A percentile compares a stretch with the other conserved stretches of the same genome.
These are phyloP conservation scores for Betta splendens DNA, from an alignment of 2,797 vertebrate species.

Conservation along the genomic window DNA sequence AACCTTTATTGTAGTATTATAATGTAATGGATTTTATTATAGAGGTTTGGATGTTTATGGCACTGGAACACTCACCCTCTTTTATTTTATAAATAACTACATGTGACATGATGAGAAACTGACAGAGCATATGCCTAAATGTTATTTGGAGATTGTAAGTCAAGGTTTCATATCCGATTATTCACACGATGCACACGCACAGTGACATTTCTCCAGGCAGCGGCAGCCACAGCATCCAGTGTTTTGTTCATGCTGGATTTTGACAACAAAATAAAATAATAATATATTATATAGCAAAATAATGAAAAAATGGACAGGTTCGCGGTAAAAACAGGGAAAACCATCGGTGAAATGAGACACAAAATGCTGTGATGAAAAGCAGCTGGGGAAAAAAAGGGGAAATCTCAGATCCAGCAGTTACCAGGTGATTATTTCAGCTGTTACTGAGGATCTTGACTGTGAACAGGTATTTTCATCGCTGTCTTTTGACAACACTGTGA, in stretches of 20 bases:
- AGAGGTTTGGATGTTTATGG: no score
- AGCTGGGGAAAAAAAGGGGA: neutral
- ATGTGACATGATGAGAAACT: no score
- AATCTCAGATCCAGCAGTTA: neutral
- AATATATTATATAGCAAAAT: slow-evolving; percentile 7
- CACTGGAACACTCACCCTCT: no score
- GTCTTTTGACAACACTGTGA: neutral
- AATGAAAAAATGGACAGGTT: neutral
- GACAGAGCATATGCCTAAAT: no score
- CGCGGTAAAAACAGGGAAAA: no score
- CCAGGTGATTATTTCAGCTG: slow-evolving; percentile 34
- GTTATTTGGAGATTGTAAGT: no score
- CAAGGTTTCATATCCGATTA: no score
- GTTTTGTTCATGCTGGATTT: slow-evolving; percentile 3
- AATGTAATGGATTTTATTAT: no score
- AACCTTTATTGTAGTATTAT: neutral
- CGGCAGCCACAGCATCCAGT: slow-evolving; percentile 1
- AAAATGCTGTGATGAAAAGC: neutral
- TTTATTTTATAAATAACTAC: no score
- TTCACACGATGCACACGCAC: slow-evolving; percentile 15
- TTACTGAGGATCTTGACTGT: slow-evolving; percentile 22
- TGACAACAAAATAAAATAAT: slow-evolving; percentile 18
- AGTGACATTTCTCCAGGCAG: slow-evolving; percentile 41
- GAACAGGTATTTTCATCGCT: slow-evolving; percentile 30
- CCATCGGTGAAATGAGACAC: neutral